Evolutionary conservation across 2,797 vertebrate genomes (phyloP).

Genomic region (Urosaurus nigricauda): DNA sequence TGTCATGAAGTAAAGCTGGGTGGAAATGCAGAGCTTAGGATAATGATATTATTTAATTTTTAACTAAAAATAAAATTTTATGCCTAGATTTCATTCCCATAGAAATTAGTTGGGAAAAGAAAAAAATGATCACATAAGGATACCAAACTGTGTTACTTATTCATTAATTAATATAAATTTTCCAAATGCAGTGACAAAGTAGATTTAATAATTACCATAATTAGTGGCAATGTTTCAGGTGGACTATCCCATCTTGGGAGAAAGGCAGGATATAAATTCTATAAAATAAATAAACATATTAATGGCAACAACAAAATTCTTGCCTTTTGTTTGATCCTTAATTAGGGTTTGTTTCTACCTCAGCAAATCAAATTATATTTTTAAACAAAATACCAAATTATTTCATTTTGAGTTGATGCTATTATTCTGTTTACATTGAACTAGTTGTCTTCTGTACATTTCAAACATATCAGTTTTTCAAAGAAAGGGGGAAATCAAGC

Average conservation of each 20-base stretch:
- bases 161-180: conserved; percentile 46
- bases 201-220: conserved; percentile 26
- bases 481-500: conserved; percentile 6
- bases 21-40: too few species aligned
- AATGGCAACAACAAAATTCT: rapidly evolving
- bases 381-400: rapidly evolving
- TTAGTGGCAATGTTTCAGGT: neutral
- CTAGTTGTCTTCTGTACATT: neutral
- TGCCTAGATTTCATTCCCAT: neutral
- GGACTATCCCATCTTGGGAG: neutral
- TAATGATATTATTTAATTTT: too few species aligned
- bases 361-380: neutral
- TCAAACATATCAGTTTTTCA: neutral
- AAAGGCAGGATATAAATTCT: too few species aligned
- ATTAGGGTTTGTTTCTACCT: neutral
- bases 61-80: neutral
- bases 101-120: neutral
- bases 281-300: neutral
- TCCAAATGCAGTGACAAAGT: conserved; percentile 18
- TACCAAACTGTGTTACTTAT: conserved; percentile 25
- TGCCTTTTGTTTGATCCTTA: neutral
- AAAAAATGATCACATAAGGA: conserved; percentile 15
- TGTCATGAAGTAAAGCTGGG: too few species aligned
- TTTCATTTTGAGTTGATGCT: neutral
- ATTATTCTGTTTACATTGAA: neutral